Evolutionary conservation across 1,140 invertebrate species (phyloP).

Genomic region (Magallana angulata): DNA sequence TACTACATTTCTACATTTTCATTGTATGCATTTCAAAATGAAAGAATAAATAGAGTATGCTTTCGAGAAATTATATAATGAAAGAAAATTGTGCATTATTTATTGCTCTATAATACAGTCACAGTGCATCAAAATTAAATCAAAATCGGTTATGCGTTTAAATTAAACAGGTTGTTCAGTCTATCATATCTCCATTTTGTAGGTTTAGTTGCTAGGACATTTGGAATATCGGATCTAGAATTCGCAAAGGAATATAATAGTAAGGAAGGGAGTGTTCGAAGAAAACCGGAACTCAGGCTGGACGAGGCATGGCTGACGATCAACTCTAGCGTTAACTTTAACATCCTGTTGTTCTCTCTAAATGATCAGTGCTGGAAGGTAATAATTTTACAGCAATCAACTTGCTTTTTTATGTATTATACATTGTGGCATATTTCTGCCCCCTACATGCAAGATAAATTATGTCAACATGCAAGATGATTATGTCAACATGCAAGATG

Average conservation of each 20-base stretch:
- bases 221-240: background rate
- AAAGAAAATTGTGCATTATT: too few species aligned
- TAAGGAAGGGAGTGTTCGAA: background rate
- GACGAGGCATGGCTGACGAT: conserved; percentile 72
- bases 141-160: background rate
- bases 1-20: too few species aligned
- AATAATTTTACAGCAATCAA: background rate
- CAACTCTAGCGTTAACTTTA: conserved; percentile 65
- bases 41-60: too few species aligned
- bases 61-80: too few species aligned
- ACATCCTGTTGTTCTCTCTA: conserved; percentile 64
- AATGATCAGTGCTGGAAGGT: conserved; percentile 72
- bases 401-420: background rate
- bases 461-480: too few species aligned
- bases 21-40: too few species aligned
- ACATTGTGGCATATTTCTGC: too few species aligned
- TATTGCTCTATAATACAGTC: background rate
- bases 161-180: background rate
- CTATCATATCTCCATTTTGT: background rate
- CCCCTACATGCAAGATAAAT: too few species aligned
- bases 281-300: conserved; percentile 55
- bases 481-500: too few species aligned
- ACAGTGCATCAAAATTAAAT: background rate
- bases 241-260: conserved; percentile 26
- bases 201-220: background rate